phyloP scores from a whole-genome alignment of 2,797 vertebrate species.

The Acanthiza pusilla region DNA sequence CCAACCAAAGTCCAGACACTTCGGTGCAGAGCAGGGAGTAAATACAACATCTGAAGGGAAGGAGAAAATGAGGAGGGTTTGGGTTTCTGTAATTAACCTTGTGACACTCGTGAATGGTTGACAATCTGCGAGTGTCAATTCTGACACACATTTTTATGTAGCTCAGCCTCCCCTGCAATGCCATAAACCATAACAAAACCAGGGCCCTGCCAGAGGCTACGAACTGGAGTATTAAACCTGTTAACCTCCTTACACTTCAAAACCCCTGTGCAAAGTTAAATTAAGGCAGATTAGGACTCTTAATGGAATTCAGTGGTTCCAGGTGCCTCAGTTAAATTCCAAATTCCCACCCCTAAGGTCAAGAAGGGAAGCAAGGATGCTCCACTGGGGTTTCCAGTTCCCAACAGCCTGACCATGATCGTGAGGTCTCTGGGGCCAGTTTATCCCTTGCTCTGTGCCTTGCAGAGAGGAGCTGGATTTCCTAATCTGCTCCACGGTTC shows the following conservation, averaged over 20 bases:
- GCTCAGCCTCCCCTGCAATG: background rate
- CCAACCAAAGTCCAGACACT: background rate
- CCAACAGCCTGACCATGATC: accelerated
- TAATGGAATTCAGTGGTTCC: background rate
- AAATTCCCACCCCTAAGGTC: background rate
- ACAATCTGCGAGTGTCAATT: background rate
- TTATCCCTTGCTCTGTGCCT: background rate
- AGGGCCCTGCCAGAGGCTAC: background rate
- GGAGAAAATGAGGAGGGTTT: background rate
- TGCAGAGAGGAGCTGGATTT: background rate
- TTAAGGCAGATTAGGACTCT: background rate
- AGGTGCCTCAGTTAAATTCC: background rate
- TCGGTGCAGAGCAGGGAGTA: background rate
- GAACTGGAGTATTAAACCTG: background rate
- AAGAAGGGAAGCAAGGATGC: background rate
- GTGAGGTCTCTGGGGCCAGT: background rate
- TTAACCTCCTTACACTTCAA: background rate
- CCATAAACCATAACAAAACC: background rate
- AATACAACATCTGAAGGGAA: background rate
- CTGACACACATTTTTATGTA: background rate
- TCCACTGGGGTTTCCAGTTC: background rate
- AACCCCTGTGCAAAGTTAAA: background rate
- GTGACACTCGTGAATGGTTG: background rate
- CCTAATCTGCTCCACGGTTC: background rate
- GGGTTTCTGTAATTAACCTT: background rate